phyloP scores from a whole-genome alignment of 2,113 vertebrate species.

The Poecile atricapillus region DNA sequence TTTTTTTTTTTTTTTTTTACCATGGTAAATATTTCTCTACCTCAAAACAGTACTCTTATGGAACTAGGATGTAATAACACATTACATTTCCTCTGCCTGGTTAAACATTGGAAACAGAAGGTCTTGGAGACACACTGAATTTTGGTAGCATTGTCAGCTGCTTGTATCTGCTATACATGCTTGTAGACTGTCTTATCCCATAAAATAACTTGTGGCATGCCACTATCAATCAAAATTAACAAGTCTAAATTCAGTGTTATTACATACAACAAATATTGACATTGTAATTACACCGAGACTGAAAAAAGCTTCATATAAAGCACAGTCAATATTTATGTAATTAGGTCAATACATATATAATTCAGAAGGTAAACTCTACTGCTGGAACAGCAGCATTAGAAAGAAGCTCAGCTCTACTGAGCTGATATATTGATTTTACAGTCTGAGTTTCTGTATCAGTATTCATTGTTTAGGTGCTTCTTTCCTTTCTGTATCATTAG shows the following conservation, averaged over 20 bases:
- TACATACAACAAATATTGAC: conserved; percentile 72
- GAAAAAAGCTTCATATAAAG: conserved; percentile 65
- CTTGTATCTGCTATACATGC: not conserved
- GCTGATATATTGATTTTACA: conserved; percentile 71
- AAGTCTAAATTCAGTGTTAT: conserved; percentile 68
- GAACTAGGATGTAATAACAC: not conserved
- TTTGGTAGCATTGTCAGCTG: not conserved
- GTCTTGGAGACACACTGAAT: not conserved
- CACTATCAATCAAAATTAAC: conserved; percentile 71
- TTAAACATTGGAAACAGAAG: not conserved
- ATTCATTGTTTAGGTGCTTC: conserved; percentile 61
- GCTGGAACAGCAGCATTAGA: conserved; percentile 30
- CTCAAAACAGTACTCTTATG: not conserved
- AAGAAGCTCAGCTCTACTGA: conserved; percentile 44
- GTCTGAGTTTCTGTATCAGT: conserved; percentile 37
- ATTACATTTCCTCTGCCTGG: not conserved
- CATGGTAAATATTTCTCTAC: not conserved
- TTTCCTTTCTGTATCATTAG: conserved; percentile 59
- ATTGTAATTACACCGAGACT: conserved; percentile 68
- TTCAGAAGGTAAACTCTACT: conserved; percentile 64
- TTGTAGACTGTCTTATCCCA: conserved; percentile 15
- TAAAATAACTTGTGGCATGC: conserved; percentile 42
- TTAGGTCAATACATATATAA: conserved; percentile 74
- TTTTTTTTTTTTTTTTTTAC: not conserved
- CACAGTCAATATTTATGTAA: conserved; percentile 79